Evolutionary conservation across 2,113 vertebrate species (phyloP).

Genomic region (Rousettus leschenaultii): DNA sequence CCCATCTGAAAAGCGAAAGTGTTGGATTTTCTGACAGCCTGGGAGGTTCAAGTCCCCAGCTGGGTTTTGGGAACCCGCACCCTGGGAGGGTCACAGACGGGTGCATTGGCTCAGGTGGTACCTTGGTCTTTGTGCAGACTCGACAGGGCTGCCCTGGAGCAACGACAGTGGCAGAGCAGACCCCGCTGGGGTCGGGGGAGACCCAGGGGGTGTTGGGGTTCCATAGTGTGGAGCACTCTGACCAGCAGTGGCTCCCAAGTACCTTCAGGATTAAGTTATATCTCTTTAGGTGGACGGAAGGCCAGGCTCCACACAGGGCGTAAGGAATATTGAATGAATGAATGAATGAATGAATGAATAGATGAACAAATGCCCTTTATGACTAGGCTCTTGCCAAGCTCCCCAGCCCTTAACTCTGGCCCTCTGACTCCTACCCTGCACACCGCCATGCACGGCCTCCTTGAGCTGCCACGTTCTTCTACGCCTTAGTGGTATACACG

Average conservation of each 20-base stretch:
- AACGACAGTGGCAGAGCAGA: background rate
- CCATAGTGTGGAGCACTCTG: background rate
- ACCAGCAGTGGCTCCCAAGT: background rate
- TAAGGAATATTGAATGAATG: background rate
- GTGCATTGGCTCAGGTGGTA: background rate
- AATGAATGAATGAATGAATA: background rate
- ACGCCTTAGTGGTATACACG: fast-evolving
- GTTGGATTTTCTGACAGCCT: background rate
- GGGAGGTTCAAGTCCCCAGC: background rate
- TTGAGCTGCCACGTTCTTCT: fast-evolving
- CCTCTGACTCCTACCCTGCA: fast-evolving
- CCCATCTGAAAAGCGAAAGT: background rate
- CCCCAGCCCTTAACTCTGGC: background rate
- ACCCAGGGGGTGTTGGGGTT: fast-evolving
- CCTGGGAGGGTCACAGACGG: background rate
- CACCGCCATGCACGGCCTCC: fast-evolving
- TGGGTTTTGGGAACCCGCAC: background rate
- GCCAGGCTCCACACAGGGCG: background rate
- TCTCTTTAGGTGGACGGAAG: background rate
- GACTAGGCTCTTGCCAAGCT: background rate
- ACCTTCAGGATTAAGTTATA: background rate
- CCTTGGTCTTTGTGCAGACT: background rate
- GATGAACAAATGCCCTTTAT: background rate
- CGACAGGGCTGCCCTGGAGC: background rate
- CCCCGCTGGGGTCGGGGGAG: background rate